Evolutionary conservation across 2,888 invertebrate species (phyloP), one percentile per base, ranked within the genome.

Genomic region (Apoda limacodes): DNA sequence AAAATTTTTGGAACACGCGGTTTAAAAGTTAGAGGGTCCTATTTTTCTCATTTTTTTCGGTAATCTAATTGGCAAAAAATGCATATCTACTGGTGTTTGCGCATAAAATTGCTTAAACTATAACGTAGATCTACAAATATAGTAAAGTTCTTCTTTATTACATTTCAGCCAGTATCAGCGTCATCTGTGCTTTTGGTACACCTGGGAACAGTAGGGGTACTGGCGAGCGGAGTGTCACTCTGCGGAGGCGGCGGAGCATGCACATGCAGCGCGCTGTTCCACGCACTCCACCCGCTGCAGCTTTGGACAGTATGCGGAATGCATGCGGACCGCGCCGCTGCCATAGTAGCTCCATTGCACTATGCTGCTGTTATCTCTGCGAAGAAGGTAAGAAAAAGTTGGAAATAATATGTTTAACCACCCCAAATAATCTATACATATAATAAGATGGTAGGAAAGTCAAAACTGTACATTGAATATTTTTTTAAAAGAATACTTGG

Each of bases 301-400:
- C 76, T 91, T 41, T 92, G 91, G 91, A 91, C 90, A 2, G 86
- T 92, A 17, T 89, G 90, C 45, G 91, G 90, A 3, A 78, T 92
- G 38, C 91, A 91, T 54, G 89, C 88, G 34, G 90, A 90, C 65
- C 80, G 90, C 37, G 92, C 90, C 40, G 90, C 90, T 38, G 91
- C 92, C 23, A 92, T 92, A 30, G 87, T 90, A 0, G 87, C 90
- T 1, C 92, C 92, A 1, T 65, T 92, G 36, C 91, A 92, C 56
- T 92, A 92, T 64, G 87, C 88, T 13, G 88, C 89, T 29, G 80
- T 91, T 34, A 89, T 92, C 12, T 90, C 87, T 22, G 85, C 88
- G 1, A 85, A 82, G 46, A 88, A 88, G 81, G 88, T 87, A 52
- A 15, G 17, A 17, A 6, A 7, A 5, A 17, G 17, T 17, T n/a